phyloP scores from a whole-genome alignment of 1,140 invertebrate species.

The Tetragonula clypearis region DNA sequence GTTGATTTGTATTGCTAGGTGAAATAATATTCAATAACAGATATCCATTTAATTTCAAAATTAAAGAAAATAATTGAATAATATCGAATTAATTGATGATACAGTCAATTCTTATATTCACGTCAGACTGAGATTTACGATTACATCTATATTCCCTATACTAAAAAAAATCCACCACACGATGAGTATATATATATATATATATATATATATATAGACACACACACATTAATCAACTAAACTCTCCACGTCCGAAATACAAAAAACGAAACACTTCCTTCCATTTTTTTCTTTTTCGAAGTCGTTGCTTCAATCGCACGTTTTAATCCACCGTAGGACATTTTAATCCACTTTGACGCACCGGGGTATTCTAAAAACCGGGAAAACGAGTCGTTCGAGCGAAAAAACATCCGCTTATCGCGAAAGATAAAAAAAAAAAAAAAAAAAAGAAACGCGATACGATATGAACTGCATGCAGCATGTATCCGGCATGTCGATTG shows the following conservation, averaged over 20 bases:
- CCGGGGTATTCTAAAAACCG: neutral
- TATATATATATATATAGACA: neutral
- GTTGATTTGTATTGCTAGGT: too few relatives aligned
- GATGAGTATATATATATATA: too few relatives aligned
- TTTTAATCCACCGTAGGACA: too few relatives aligned
- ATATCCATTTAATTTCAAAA: too few relatives aligned
- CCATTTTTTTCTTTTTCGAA: too few relatives aligned
- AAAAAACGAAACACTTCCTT: too few relatives aligned
- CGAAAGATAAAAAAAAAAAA: neutral
- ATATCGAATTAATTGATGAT: neutral
- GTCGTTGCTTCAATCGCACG: too few relatives aligned
- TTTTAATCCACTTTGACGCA: neutral
- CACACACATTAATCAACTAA: neutral
- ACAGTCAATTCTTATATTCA: neutral
- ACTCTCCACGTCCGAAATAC: neutral
- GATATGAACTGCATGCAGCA: neutral
- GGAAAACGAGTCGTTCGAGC: too few relatives aligned
- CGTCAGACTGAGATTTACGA: too few relatives aligned
- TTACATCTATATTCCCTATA: neutral
- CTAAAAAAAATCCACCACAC: neutral
- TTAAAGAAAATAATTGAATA: too few relatives aligned
- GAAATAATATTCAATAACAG: too few relatives aligned
- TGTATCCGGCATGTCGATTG: neutral
- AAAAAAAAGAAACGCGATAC: neutral
- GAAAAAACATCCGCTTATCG: neutral